Conservation (phyloP, 2,888 invertebrate species). For the Lasioglossum lativentre region DNA sequence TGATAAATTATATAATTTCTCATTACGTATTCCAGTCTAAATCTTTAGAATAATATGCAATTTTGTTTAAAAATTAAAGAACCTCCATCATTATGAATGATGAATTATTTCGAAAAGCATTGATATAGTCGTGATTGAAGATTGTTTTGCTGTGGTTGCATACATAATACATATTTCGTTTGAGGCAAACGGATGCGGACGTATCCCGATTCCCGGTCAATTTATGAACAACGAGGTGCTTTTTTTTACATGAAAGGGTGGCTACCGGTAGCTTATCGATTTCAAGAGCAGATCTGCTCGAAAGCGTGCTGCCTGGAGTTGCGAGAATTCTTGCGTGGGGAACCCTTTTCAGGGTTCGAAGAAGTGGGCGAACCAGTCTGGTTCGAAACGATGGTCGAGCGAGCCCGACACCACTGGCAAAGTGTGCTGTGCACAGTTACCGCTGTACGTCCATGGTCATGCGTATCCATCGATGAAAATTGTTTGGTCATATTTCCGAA, state of each 20-base stretch:
- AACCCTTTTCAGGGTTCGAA: conserved; percentile 57
- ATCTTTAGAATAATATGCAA: neutral
- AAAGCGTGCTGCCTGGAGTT: conserved; percentile 54
- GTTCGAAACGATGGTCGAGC: conserved; percentile 56
- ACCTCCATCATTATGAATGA: neutral
- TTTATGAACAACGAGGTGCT: conserved; percentile 34
- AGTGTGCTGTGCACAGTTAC: conserved; percentile 31
- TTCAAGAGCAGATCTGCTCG: conserved; percentile 64
- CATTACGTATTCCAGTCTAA: neutral
- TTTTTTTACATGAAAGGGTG: conserved; percentile 55
- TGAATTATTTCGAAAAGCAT: neutral
- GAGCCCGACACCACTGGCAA: conserved; percentile 59
- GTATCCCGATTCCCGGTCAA: conserved; percentile 23
- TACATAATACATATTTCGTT: neutral
- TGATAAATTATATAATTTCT: too few species aligned
- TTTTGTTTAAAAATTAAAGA: too few species aligned
- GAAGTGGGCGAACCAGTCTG: conserved; percentile 79
- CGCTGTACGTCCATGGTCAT: conserved; percentile 24
- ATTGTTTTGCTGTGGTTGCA: neutral
- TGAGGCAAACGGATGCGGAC: neutral
- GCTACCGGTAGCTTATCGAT: conserved; percentile 63
- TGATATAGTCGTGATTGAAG: neutral
- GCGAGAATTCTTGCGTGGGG: conserved; percentile 59
- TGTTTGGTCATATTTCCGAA: conserved; percentile 27
- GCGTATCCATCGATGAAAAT: conserved; percentile 40